phyloP scores from a whole-genome alignment of 2,888 invertebrate species.

The Ochropleura plecta region DNA sequence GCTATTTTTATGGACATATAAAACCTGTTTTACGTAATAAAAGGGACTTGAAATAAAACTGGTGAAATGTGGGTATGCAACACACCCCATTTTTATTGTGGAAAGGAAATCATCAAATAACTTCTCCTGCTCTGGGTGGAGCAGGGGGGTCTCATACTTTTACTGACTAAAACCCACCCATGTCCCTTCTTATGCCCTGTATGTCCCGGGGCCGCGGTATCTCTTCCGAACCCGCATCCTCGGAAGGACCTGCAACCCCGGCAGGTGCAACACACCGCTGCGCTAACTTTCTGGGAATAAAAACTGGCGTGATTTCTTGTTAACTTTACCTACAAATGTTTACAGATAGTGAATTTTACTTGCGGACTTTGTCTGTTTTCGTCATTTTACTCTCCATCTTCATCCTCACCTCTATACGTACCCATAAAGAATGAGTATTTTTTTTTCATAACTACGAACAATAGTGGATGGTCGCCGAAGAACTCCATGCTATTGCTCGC shows the following conservation, averaged over 20 bases:
- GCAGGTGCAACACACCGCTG: no score
- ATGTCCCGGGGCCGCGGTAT: no score
- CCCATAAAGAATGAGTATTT: conserved; percentile 30
- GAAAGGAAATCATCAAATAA: no score
- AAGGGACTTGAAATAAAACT: neutral
- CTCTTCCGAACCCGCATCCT: no score
- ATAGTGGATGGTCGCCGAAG: conserved; percentile 38
- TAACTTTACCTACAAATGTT: neutral
- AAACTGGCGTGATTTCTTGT: neutral
- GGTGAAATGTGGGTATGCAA: no score
- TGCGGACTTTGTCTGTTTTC: neutral
- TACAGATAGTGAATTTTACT: neutral
- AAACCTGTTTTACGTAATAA: neutral
- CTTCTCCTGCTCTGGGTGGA: no score
- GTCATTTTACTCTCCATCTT: neutral
- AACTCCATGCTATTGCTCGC: conserved; percentile 3
- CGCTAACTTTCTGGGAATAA: neutral
- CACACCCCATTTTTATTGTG: no score
- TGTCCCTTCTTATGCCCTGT: no score
- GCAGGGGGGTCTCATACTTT: no score
- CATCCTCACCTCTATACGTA: conserved; percentile 31
- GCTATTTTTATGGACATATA: neutral
- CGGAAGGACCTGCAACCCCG: no score
- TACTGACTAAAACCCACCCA: no score
- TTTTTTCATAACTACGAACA: conserved; percentile 35